These are phyloP conservation scores for Caiman crocodilus DNA, from an alignment of 2,797 vertebrate genomes.

Conservation along the genomic window DNA sequence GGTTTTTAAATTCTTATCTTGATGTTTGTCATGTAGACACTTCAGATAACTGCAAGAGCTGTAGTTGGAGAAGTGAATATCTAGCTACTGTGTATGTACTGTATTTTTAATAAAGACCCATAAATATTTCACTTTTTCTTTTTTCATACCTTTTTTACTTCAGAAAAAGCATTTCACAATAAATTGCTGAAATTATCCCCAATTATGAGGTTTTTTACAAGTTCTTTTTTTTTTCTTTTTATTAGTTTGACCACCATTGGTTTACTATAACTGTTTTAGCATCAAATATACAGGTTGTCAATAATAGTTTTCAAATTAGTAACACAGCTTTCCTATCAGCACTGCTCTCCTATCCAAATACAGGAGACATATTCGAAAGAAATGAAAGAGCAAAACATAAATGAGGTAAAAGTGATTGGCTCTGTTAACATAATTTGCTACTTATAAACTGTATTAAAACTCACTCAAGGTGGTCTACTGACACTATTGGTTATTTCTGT, in stretches of 20 bases:
- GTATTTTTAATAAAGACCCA: not conserved
- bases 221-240: not conserved
- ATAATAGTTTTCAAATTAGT: not conserved
- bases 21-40: slow-evolving; percentile 27
- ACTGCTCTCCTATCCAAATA: slow-evolving; percentile 43
- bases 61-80: not conserved
- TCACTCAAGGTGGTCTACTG: slow-evolving; percentile 11
- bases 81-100: not conserved
- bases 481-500: slow-evolving; percentile 44
- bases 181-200: no score
- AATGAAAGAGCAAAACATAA: slow-evolving; percentile 61
- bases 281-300: not conserved
- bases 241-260: not conserved
- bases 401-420: slow-evolving; percentile 57
- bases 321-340: not conserved
- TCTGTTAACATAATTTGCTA: slow-evolving; percentile 49
- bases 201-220: not conserved
- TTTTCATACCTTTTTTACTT: not conserved
- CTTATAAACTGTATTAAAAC: slow-evolving; percentile 60
- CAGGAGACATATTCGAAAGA: slow-evolving; percentile 45
- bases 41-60: slow-evolving; percentile 19
- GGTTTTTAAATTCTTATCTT: slow-evolving; percentile 63
- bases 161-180: not conserved
- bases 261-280: not conserved
- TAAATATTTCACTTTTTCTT: not conserved